Evolutionary conservation across 37 sponge, comb jelly and placozoan genomes (phyloP), one percentile per base, ranked within the genome.

Genomic region (Cladorhizidae sp.): DNA sequence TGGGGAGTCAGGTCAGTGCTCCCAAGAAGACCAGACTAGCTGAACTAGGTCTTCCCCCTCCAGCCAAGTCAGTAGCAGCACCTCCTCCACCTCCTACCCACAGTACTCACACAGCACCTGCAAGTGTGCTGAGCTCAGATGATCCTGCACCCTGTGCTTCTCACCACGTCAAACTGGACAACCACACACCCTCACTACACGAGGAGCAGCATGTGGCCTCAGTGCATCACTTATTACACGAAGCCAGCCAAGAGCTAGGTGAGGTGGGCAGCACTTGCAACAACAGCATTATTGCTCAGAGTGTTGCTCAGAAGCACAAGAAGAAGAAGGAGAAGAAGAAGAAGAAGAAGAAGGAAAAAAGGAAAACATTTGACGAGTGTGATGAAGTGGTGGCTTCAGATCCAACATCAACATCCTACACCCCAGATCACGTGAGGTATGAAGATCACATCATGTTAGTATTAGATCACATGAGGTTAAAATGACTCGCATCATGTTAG

Each of bases 301-400:
- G 28, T 12, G 17, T 17, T 28, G 61, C 61, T 26, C 6, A 26
- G 28, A 67, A 67, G 17, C 70, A 59, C 15, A 28, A 12, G 18
- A 29, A 45, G 15, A 67, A n/a, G 37, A 29, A 61, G 59, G 49
- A 8, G 21, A n/a, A n/a, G n/a, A n/a, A n/a, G n/a, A n/a, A n/a
- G 40, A 52, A 49, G 37, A 35, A 67, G 71, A n/a, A 49, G 75
- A 45, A 31, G 35, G 62, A 86, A 65, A 78, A 73, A 29, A 80
- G 65, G 42, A 80, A 86, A 57, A 80, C 79, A 40, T 73, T 73
- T 57, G 62, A 74, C n/a, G 23, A 80, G 2, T 45, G 79, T 40
- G 2, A 8, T 0, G 55, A 54, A 5, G 40, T 36, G 6, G 56
- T 69, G 14, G 43, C 23, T 55, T 79, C 80, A 25, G 39, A 79